Base-by-base conservation (phyloP, 2,888 invertebrate species). In the Agrochola macilenta region DNA sequence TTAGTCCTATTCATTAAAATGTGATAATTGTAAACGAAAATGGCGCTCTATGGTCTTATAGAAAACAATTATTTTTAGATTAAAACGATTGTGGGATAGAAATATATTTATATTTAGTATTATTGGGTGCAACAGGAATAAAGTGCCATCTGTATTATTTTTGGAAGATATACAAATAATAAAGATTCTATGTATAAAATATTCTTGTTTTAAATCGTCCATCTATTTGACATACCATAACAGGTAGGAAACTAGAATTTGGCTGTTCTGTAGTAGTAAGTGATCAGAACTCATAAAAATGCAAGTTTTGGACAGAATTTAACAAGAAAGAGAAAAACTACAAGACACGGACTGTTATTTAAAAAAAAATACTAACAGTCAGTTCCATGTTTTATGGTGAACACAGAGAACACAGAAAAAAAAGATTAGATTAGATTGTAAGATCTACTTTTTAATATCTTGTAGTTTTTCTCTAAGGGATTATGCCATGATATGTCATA, bases 141-240 rank as follows among this genome's bases (percentile, higher is more conserved):
- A 79, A 79, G 88, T 88, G 86, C 87, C 87, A 87, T 88, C n/a
- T 86, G 83, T 86, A 86, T 81, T 81, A 78, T 83, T 83, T 85
- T 88, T 86, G 74, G 79, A 79, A 26, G 63, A 81, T 79, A 78
- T 81, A 77, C 69, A 77, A 76, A 49, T 30, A 85, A 87, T 85
- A 87, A 85, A 85, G 26, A 75, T 70, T 68, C 17, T 73, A 74
- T 52, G 9, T 52, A 5, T 52, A 43, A 61, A 52, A 75, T 20
- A 70, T 49, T 23, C 57, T 69, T 74, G 69, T 82, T 72, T 82
- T 66, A 76, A 61, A 65, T 52, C 20, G 5, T 12, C n/a, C 9
- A 35, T 11, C 17, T 17, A 17, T 17, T 35, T 35, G 14, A 23
- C 9, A 35, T 5, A 46, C 30, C 49, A 30, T 43, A 43, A 30